phyloP scores from a whole-genome alignment of 2,888 invertebrate species.

The Linnaemya tessellans region DNA sequence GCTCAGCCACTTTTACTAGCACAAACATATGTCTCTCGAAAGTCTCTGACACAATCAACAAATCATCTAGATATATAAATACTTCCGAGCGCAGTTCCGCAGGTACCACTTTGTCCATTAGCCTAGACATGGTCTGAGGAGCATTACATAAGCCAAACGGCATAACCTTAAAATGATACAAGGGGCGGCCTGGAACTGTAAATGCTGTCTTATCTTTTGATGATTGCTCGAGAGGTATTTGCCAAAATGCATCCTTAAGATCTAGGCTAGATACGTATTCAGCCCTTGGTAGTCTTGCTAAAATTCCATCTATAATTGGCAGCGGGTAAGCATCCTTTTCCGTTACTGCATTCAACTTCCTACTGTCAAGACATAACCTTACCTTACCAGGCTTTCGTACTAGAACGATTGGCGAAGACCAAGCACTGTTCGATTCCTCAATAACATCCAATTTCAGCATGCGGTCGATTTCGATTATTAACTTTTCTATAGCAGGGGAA shows the following conservation, averaged over 20 bases:
- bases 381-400: not conserved
- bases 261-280: too few relatives aligned
- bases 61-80: slow-evolving; percentile 5
- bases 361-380: not conserved
- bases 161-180: not conserved
- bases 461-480: not conserved
- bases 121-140: too few relatives aligned
- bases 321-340: too few relatives aligned
- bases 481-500: not conserved
- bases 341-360: too few relatives aligned
- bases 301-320: too few relatives aligned
- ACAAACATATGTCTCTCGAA: not conserved
- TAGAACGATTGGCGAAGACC: not conserved
- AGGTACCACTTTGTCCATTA: slow-evolving; percentile 8
- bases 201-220: not conserved
- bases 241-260: too few relatives aligned
- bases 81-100: not conserved
- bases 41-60: too few relatives aligned
- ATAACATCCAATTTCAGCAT: too few relatives aligned
- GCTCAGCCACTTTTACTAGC: not conserved
- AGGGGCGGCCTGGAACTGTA: not conserved
- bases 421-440: slow-evolving; percentile 5
- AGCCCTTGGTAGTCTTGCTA: too few relatives aligned
- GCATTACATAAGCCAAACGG: too few relatives aligned
- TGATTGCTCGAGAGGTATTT: not conserved